Conservation (phyloP, 2,113 vertebrate species). For the Platysteira castanea region DNA sequence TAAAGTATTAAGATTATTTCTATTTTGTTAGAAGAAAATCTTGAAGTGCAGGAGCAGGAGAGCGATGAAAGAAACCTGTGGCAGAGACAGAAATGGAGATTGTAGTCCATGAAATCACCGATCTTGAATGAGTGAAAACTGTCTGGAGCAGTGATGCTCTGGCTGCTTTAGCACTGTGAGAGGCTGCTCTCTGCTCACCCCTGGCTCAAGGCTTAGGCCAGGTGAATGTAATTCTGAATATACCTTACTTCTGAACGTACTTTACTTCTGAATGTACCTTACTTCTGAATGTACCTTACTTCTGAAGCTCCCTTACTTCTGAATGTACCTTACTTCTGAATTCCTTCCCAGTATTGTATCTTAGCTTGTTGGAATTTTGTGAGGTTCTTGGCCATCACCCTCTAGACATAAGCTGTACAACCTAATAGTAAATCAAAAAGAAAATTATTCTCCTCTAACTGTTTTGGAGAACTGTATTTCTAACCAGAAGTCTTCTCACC, state of each 20-base stretch:
- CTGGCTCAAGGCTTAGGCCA: neutral
- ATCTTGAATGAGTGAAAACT: neutral
- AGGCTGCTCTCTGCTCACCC: neutral
- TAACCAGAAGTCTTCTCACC: neutral
- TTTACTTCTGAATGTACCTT: neutral
- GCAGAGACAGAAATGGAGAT: neutral
- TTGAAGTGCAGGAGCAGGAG: neutral
- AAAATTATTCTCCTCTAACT: neutral
- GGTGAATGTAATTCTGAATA: neutral
- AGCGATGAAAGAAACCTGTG: neutral
- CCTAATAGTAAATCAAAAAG: neutral
- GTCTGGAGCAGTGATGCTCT: neutral
- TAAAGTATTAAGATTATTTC: neutral
- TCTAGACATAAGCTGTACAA: neutral
- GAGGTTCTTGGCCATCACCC: neutral
- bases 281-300: neutral
- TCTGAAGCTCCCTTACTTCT: neutral
- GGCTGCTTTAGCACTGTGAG: neutral
- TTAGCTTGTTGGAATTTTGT: neutral
- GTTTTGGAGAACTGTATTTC: neutral
- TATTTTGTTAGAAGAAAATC: neutral
- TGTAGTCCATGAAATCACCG: neutral
- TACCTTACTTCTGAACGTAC: neutral
- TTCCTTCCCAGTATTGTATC: neutral
- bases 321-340: neutral